These are phyloP conservation scores for Muscicapa striata DNA, from an alignment of 2,797 vertebrate species.

Conservation along the genomic window DNA sequence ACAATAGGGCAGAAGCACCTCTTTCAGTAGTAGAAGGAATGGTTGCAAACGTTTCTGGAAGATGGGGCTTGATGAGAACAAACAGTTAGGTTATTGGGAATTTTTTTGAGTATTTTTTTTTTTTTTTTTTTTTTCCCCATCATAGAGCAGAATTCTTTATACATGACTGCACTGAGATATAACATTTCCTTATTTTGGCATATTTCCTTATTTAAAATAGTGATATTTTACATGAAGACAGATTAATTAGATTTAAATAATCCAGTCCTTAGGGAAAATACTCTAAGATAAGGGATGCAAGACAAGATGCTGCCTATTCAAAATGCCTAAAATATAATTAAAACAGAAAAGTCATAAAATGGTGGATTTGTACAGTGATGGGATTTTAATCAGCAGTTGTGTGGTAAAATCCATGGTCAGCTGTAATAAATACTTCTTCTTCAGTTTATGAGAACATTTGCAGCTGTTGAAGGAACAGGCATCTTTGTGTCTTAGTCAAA, in stretches of 20 bases:
- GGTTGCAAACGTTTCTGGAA: background rate
- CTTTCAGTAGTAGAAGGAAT: background rate
- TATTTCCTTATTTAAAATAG: background rate
- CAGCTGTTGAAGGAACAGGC: background rate
- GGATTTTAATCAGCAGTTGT: background rate
- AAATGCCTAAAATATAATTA: background rate
- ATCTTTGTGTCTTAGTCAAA: background rate
- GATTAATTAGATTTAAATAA: background rate
- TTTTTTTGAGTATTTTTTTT: background rate
- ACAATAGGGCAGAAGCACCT: background rate
- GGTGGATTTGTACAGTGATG: background rate
- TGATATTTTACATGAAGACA: background rate
- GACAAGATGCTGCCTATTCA: background rate
- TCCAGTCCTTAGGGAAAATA: background rate
- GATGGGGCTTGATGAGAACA: background rate
- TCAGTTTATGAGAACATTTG: background rate
- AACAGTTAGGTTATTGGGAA: accelerated
- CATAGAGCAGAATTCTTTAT: background rate
- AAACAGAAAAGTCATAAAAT: background rate
- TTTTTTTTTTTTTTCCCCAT: background rate
- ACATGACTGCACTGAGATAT: background rate
- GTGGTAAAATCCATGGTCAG: background rate
- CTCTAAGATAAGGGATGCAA: background rate
- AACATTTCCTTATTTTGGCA: background rate
- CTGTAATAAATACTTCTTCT: background rate